Conservation (phyloP, 2,888 invertebrate species). For the Carpatolechia fugitivella region DNA sequence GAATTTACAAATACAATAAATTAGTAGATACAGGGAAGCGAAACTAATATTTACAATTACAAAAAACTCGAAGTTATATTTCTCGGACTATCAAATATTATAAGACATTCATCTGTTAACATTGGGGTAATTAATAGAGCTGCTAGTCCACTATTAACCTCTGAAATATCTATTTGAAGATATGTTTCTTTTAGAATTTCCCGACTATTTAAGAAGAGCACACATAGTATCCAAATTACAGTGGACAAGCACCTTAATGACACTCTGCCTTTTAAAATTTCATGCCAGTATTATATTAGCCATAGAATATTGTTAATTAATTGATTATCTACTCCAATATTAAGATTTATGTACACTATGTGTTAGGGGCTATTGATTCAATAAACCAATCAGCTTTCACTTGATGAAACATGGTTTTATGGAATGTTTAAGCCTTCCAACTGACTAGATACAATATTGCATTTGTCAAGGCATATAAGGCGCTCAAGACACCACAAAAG, state of each 20-base stretch:
- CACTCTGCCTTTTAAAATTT: slow-evolving; percentile 3
- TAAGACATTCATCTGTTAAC: slow-evolving; percentile 2
- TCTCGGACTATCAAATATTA: slow-evolving; percentile 12
- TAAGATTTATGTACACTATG: slow-evolving; percentile 19
- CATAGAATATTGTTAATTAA: slow-evolving; percentile 13
- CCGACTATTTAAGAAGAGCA: slow-evolving; percentile 2
- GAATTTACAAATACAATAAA: slow-evolving; percentile 67
- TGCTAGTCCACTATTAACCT: slow-evolving; percentile 6
- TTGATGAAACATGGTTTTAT: slow-evolving; percentile 60
- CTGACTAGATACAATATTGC: slow-evolving; percentile 59
- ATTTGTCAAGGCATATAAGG: slow-evolving; percentile 22
- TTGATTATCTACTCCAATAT: slow-evolving; percentile 16
- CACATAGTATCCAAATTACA: slow-evolving; percentile 8
- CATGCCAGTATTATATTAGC: slow-evolving; percentile 11
- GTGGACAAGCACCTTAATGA: slow-evolving; percentile 15
- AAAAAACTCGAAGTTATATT: slow-evolving; percentile 31
- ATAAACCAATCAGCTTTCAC: slow-evolving; percentile 59
- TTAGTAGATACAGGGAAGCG: slow-evolving; percentile 56
- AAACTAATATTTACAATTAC: slow-evolving; percentile 75
- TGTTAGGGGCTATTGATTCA: slow-evolving; percentile 26
- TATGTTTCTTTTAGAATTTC: slow-evolving; percentile 5
- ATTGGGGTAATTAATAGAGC: slow-evolving; percentile 10
- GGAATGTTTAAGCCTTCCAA: slow-evolving; percentile 74
- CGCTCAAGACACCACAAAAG: not conserved
- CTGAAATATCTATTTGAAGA: slow-evolving; percentile 1